Evolutionary conservation across 2,113 vertebrate genomes (phyloP), one percentile per base, ranked within the genome.

Genomic region (Callaeas wilsoni): DNA sequence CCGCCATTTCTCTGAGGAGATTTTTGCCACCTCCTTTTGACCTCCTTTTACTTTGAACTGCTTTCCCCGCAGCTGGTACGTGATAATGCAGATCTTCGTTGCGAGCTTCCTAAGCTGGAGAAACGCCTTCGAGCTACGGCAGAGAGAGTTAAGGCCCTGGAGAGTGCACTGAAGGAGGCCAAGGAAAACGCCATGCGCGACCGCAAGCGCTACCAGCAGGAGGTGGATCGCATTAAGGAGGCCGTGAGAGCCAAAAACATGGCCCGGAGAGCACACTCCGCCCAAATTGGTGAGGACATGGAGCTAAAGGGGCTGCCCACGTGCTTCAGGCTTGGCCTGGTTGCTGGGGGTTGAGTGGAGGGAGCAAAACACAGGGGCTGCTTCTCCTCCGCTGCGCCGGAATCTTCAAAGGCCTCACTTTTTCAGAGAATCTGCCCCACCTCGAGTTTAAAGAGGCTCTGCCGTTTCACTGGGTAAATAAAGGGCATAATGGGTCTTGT

Each of bases 161-260:
- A 99, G 97, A 98, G 98, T 0, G 99, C 99, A 14, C 97, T 99
- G 97, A 99, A 99, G 97, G 98, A 99, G 87, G 98, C 99, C 97
- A 99, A 99, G 98, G 99, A 99, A 92, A 99, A 98, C 4, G 98
- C 99, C 96, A 98, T 99, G 98, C 96, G 98, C 33, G 99, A 99
- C 97, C 98, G 99, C 93, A 99, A 99, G 70, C 98, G 99, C 69
- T 99, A 99, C 98, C 99, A 99, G 98, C 98, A 99, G 97, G 99
- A 99, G 94, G 99, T 99, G 44, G 99, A 99, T 93, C 99, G 99
- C 95, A 99, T 99, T 94, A 99, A 99, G 91, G 99, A 99, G 96
- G 98, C 98, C 0, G 99, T 99, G 63, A 97, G 99, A n/a, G 98
- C 99, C 96, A 99, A 99, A 96, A 99, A 99, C 97, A 98, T 99